These are phyloP conservation scores for Bombus turneri DNA, from an alignment of 1,140 invertebrate species.

Conservation along the genomic window DNA sequence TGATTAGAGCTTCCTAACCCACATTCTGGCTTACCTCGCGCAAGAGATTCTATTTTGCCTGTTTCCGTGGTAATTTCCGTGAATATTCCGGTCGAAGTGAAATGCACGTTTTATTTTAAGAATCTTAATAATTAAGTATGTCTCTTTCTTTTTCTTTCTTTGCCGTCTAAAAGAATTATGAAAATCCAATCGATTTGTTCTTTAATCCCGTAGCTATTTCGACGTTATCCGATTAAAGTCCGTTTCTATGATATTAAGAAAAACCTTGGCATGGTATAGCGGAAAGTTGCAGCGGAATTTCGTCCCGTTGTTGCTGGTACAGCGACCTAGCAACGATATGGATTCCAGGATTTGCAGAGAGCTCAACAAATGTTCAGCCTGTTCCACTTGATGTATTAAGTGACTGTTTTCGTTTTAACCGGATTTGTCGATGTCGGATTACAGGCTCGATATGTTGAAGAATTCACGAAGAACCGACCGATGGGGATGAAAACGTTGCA, in stretches of 20 bases:
- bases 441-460: neutral
- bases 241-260: neutral
- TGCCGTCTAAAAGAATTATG: neutral
- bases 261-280: neutral
- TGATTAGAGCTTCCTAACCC: conserved; percentile 60
- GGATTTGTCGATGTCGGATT: conserved; percentile 30
- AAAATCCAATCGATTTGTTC: neutral
- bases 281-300: neutral
- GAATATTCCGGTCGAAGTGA: too few species aligned
- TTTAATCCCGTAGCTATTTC: neutral
- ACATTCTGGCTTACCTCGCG: conserved; percentile 53
- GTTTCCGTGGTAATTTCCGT: neutral
- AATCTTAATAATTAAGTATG: too few species aligned
- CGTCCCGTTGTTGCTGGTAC: neutral
- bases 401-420: conserved; percentile 33
- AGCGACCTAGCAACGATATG: neutral
- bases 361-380: conserved; percentile 1
- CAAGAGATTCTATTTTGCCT: conserved; percentile 24
- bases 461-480: neutral
- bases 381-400: conserved; percentile 16
- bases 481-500: neutral
- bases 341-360: conserved; percentile 22
- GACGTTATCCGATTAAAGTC: neutral
- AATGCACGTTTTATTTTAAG: neutral
- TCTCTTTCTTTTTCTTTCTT: neutral